Base-by-base conservation (phyloP, 2,113 vertebrate genomes). In the Amphilophus citrinellus region DNA sequence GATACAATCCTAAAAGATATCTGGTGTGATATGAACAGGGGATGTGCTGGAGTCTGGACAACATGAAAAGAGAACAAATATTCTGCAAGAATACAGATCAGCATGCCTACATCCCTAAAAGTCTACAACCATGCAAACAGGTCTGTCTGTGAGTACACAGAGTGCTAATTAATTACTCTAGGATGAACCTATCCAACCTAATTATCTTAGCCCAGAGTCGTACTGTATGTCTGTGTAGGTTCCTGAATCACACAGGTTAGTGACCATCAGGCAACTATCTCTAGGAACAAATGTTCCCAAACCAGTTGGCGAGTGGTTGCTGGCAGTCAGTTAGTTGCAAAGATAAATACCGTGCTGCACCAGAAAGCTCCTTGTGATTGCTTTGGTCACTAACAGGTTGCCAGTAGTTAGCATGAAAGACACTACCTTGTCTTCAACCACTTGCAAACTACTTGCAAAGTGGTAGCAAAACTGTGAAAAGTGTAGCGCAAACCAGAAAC, bases 1-100 rank as follows among this genome's bases (percentile, higher is more conserved):
- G 79, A 42, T 76, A 20, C 14, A 71, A 73, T 78, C 76, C 53
- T 76, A 15, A 58, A 87, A 79, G 76, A 82, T 89, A 30, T 77
- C 53, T 79, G 62, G 10, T 73, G 32, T 50, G 73, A 82, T 87
- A 60, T 59, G 61, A 24, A 24, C 20, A 27, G 9, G 57, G 20
- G 22, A 27, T 20, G 7, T 75, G 27, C 18, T 61, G 42, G 30
- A 47, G 63, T 63, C 61, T 65, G 58, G 61, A 60, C 10, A 73
- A 35, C 58, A 62, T 2, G 17, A 17, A 18, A 47, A 27, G 44
- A 76, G 60, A 58, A 60, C 59, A 17, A 53, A 32, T 73, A 53
- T 53, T 73, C 44, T 32, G 24, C 17, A 32, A 73, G 3, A 47
- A 5, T 14, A 53, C 3, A n/a, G 20, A 73, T 32, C 17, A 73